phyloP scores from a whole-genome alignment of 2,797 vertebrate species.

The Acanthis flammea region DNA sequence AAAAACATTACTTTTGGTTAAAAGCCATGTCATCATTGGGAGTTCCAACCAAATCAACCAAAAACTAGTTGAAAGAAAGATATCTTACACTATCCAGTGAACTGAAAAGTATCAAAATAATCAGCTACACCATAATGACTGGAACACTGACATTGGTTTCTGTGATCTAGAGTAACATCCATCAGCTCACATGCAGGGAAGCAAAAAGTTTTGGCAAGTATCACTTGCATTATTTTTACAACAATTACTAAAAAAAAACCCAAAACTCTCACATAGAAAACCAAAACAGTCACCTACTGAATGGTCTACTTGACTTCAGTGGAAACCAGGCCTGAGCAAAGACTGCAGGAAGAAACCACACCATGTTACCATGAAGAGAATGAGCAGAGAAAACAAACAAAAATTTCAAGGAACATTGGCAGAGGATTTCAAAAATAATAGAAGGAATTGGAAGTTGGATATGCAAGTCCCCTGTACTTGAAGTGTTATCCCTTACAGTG shows the following conservation, averaged over 20 bases:
- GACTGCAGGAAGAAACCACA: not conserved
- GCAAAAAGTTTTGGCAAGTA: not conserved
- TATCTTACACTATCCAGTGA: not conserved
- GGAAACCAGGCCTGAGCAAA: not conserved
- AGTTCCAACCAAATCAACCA: conserved; percentile 50
- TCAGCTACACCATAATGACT: not conserved
- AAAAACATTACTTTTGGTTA: conserved; percentile 62
- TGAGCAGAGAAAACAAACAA: not conserved
- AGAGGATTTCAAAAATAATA: not conserved
- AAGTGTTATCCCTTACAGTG: not conserved
- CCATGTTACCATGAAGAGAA: not conserved
- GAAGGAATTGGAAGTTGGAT: not conserved
- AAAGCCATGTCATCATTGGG: not conserved
- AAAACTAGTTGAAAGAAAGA: conserved; percentile 48
- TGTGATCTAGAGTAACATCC: not conserved
- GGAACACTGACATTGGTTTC: not conserved
- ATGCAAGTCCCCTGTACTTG: not conserved
- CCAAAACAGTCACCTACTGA: not conserved
- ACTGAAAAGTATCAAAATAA: conserved; percentile 37
- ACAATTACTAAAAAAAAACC: not conserved
- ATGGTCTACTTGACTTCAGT: not conserved
- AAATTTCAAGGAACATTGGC: not conserved
- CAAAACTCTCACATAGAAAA: not conserved
- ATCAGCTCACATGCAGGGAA: not conserved
- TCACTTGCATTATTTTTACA: conserved; percentile 8